Evolutionary conservation across 2,113 vertebrate genomes (phyloP).

Genomic region (Danionella cerebrum): DNA sequence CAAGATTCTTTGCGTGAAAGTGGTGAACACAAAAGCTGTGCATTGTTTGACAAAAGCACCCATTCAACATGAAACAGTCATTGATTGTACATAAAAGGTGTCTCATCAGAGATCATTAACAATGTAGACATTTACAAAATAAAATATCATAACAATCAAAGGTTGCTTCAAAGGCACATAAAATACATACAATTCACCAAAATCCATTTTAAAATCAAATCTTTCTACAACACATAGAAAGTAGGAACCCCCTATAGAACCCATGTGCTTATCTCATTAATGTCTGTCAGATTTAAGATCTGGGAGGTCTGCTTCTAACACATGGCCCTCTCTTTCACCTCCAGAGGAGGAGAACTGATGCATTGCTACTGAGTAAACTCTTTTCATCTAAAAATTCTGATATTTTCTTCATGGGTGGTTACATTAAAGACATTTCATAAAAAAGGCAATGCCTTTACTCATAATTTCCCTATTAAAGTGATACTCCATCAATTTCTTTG

Average conservation of each 20-base stretch:
- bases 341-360: not conserved
- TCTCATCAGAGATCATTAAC: no score
- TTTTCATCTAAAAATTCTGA: slow-evolving; percentile 21
- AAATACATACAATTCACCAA: no score
- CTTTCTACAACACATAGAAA: not conserved
- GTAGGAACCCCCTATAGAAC: not conserved
- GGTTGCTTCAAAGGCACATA: no score
- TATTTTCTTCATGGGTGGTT: slow-evolving; percentile 18
- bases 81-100: not conserved
- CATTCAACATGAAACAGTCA: not conserved
- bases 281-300: slow-evolving; percentile 56
- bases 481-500: not conserved
- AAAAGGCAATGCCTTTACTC: not conserved
- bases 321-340: slow-evolving; percentile 41
- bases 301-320: slow-evolving; percentile 58
- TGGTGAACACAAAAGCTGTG: not conserved
- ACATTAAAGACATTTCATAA: slow-evolving; percentile 3
- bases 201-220: no score
- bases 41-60: slow-evolving; percentile 5
- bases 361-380: slow-evolving; percentile 23
- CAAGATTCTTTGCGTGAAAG: not conserved
- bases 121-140: no score
- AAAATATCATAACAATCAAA: no score
- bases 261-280: slow-evolving; percentile 50
- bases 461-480: not conserved